Evolutionary conservation across 2,797 vertebrate species (phyloP).

Genomic region (Tragelaphus eurycerus): DNA sequence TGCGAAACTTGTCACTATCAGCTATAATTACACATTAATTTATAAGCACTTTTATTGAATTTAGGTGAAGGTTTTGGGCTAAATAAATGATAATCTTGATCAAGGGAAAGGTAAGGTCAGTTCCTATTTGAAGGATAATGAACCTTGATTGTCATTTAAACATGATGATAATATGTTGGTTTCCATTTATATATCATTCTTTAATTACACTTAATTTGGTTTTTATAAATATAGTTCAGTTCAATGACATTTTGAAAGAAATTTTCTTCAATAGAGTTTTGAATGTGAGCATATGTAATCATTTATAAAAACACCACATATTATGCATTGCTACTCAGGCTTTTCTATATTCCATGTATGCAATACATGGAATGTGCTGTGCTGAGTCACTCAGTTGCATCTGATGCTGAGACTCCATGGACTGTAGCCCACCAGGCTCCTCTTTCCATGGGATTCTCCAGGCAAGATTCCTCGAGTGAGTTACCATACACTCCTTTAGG

Average conservation of each 20-base stretch:
- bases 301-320: not conserved
- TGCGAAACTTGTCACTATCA: not conserved
- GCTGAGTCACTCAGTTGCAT: not conserved
- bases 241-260: not conserved
- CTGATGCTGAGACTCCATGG: not conserved
- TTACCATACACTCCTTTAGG: not conserved
- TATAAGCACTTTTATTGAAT: not conserved
- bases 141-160: not conserved
- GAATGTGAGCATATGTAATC: not conserved
- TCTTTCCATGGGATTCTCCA: not conserved
- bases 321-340: not conserved
- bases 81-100: not conserved
- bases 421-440: not conserved
- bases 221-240: constrained; percentile 29
- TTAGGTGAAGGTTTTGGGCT: not conserved
- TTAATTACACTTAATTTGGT: not conserved
- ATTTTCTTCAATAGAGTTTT: not conserved
- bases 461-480: not conserved
- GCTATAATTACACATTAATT: constrained; percentile 4
- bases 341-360: not conserved
- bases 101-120: not conserved
- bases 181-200: not conserved
- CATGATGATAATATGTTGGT: not conserved
- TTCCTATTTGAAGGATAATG: not conserved
- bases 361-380: not conserved